These are phyloP conservation scores for Ginglymostoma cirratum DNA, from an alignment of 2,113 vertebrate species.

Conservation along the genomic window DNA sequence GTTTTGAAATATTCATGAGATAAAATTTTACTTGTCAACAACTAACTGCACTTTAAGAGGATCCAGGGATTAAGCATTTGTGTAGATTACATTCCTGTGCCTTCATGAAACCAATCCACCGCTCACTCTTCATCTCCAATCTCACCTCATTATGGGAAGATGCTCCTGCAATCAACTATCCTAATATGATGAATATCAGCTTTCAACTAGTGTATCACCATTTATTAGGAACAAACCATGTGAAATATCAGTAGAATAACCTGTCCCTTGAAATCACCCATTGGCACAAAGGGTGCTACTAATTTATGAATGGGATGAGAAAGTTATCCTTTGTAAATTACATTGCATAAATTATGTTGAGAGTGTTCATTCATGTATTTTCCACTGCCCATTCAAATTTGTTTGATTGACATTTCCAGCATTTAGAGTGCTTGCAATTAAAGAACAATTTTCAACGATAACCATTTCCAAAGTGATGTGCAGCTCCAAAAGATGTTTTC, in stretches of 20 bases:
- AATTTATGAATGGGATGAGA: neutral
- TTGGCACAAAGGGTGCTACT: neutral
- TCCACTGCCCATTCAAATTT: neutral
- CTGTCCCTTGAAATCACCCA: neutral
- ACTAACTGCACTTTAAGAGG: neutral
- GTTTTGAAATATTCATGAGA: neutral
- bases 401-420: neutral
- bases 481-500: neutral
- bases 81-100: neutral
- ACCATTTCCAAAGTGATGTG: neutral
- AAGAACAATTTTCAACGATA: neutral
- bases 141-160: neutral
- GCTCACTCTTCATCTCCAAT: neutral
- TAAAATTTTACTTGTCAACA: neutral
- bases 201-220: neutral
- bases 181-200: neutral
- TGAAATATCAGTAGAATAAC: neutral
- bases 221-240: neutral
- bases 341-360: neutral
- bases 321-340: neutral
- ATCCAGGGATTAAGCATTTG: neutral
- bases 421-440: neutral
- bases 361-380: neutral
- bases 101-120: neutral
- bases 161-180: neutral